Evolutionary conservation across 2,888 invertebrate species (phyloP).

Genomic region (Drosophila anomelani): DNA sequence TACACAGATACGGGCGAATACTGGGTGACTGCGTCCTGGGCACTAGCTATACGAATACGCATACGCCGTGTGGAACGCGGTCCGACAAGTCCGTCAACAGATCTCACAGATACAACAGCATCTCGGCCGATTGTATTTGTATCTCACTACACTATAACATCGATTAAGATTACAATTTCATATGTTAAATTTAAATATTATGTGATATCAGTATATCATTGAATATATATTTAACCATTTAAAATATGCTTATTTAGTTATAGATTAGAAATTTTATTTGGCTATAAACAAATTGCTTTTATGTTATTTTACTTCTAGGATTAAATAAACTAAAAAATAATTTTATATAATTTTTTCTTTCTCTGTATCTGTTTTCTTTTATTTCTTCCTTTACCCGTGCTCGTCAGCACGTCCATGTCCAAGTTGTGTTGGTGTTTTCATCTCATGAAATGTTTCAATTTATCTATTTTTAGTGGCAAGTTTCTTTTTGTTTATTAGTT

Average conservation of each 20-base stretch:
- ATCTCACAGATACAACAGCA: slow-evolving; percentile 60
- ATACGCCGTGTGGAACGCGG: slow-evolving; percentile 72
- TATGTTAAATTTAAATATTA: not conserved
- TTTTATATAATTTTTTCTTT: not conserved
- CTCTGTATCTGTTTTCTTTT: slow-evolving; percentile 2
- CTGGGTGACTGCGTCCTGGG: slow-evolving; percentile 65
- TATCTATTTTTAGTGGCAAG: slow-evolving; percentile 80
- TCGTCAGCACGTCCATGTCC: slow-evolving; percentile 64
- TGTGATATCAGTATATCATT: not conserved
- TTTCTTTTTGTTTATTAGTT: slow-evolving; percentile 80
- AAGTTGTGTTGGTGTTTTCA: slow-evolving; percentile 70
- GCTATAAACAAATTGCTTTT: no score
- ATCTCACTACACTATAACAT: slow-evolving; percentile 50
- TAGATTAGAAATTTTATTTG: no score
- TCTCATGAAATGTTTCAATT: slow-evolving; percentile 77
- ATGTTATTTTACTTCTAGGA: no score
- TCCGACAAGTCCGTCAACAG: slow-evolving; percentile 55
- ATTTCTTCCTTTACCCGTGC: slow-evolving; percentile 41
- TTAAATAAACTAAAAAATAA: no score
- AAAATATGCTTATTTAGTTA: no score
- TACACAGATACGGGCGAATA: slow-evolving; percentile 37
- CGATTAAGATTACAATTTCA: not conserved
- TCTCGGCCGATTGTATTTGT: slow-evolving; percentile 21
- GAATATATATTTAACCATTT: no score
- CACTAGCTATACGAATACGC: slow-evolving; percentile 53